Base-by-base conservation (phyloP, 2,888 invertebrate species). In the Temnothorax unifasciatus region DNA sequence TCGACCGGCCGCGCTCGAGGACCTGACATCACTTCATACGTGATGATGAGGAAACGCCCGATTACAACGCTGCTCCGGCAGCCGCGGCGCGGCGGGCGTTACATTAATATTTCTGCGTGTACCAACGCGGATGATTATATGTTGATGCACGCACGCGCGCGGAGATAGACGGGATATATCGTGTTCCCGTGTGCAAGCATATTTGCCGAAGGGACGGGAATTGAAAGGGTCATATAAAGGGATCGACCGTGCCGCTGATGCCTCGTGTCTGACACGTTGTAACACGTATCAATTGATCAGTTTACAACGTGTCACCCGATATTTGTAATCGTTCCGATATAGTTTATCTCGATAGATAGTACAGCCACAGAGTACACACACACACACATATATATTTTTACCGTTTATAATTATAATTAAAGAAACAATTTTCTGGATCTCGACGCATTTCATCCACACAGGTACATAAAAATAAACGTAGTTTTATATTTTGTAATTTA, bases 21-120 rank as follows among this genome's bases (percentile, higher is more conserved):
- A 93, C 86, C 91, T 91, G 93, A 93, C 93, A 93, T 92, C 92
- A 90, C 91, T 92, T 92, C 90, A 91, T 89, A 90, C 88, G 91
- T 89, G 89, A 89, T 94, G 93, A 94, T 94, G 94, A 94, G 94
- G 94, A 94, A 94, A 94, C 92, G 93, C 92, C 93, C 92, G 93
- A 94, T 94, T 94, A 94, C 92, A 93, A 93, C 90, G 88, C 57
- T 64, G 77, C 88, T 87, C 86, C 81, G 74, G 18, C 59, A 29
- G 59, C 52, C 83, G 82, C 29, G 29, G 29, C 59, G 63, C 64
- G 41, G 41, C 71, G 47, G 29, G 73, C 59, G 34, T 81, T 81
- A 59, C 79, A 64, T 75, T 88, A 89, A 90, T 90, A 89, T 90
- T 88, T 89, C 87, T 85, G 83, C 86, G 87, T 84, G 84, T 85